These are phyloP conservation scores for Girardinus metallicus DNA, from an alignment of 2,797 vertebrate genomes.

Conservation along the genomic window DNA sequence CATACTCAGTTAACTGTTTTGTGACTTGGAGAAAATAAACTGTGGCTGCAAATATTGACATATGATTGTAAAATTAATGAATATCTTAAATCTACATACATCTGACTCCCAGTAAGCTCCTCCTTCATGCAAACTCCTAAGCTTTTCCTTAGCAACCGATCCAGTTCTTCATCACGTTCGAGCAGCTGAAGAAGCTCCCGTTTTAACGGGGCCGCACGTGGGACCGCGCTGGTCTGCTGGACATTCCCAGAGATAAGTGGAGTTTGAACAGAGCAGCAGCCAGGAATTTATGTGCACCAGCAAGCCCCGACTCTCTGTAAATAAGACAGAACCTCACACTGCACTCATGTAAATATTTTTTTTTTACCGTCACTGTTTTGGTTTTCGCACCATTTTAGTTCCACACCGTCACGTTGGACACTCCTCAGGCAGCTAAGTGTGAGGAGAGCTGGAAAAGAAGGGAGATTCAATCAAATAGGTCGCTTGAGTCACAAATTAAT, in stretches of 20 bases:
- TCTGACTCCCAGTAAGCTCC: background rate
- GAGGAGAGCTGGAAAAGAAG: conserved; percentile 5
- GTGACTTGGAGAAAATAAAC: background rate
- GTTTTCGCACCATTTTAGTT: conserved; percentile 24
- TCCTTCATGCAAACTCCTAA: background rate
- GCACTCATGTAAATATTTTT: conserved; percentile 25
- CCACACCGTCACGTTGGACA: conserved; percentile 9
- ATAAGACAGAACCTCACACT: conserved; percentile 6
- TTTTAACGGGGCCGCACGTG: conserved; percentile 78
- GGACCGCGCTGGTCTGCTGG: conserved; percentile 23
- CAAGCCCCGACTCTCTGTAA: conserved; percentile 35
- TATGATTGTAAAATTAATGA: background rate
- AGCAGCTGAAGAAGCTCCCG: conserved; percentile 94
- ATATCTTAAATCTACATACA: background rate
- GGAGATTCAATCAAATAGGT: background rate
- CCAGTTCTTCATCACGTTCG: conserved; percentile 98
- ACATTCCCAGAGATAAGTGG: conserved; percentile 35
- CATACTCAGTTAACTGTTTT: background rate
- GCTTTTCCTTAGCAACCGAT: conserved; percentile 47
- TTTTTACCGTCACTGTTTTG: conserved; percentile 42
- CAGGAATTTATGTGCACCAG: conserved; percentile 40
- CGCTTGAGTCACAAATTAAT: background rate
- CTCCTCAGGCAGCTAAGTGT: conserved; percentile 61
- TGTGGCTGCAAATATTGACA: too few species aligned
- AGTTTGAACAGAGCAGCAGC: conserved; percentile 35